Evolutionary conservation across 2,113 vertebrate genomes (phyloP).

Genomic region (Stigmatopora nigra): DNA sequence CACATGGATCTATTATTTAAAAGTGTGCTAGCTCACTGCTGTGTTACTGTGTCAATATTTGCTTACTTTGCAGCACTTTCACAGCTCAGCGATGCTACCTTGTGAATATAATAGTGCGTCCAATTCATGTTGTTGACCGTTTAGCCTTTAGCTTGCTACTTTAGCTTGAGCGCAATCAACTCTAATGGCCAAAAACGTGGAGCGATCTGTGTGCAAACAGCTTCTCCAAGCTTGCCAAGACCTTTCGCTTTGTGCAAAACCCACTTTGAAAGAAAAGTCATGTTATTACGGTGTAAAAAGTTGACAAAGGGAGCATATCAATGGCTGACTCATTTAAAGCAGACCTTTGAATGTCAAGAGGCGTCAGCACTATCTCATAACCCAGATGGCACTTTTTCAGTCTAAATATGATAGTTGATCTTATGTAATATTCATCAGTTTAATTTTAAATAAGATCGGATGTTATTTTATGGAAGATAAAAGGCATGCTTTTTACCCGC

Average conservation of each 20-base stretch:
- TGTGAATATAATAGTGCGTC: not conserved
- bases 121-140: not conserved
- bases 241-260: not conserved
- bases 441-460: not conserved
- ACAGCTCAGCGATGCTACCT: not conserved
- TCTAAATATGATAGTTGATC: not conserved
- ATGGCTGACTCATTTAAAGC: conserved; percentile 4
- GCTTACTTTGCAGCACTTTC: not conserved
- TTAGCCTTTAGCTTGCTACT: not conserved
- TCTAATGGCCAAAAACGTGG: not conserved
- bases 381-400: not conserved
- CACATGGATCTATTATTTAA: not conserved
- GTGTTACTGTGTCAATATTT: conserved; percentile 4
- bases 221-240: not conserved
- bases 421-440: not conserved
- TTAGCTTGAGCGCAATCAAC: not conserved
- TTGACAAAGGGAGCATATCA: not conserved
- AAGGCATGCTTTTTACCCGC: conserved; percentile 55
- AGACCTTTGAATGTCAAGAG: conserved; percentile 4
- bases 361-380: not conserved
- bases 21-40: too few species aligned
- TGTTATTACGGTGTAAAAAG: not conserved
- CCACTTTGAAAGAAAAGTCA: not conserved
- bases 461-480: not conserved
- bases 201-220: not conserved